Base-by-base conservation (phyloP, 2,888 invertebrate species). In the Ceratothoa steindachneri region DNA sequence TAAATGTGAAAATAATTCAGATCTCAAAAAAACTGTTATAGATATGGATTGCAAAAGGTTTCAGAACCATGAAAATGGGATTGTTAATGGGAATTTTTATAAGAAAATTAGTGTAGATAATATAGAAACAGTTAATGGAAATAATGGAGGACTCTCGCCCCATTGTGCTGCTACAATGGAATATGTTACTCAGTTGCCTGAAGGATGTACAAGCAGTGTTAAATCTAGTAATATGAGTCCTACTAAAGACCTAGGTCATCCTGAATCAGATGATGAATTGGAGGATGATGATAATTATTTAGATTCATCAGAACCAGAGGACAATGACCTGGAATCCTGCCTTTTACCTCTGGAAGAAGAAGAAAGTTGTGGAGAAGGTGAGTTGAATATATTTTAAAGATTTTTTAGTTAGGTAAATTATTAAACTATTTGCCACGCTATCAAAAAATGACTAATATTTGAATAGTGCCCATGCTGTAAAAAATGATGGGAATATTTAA, bases 361-460 rank as follows among this genome's bases (percentile, higher is more conserved):
- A 15, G 79, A 79, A 72, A 76, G 79, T 28, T 79, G 79, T 74
- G 79, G 79, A 28, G 79, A 79, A 70, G 79, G 79, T 79, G n/a
- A 72, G 74, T 9, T n/a, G n/a, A n/a, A n/a, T n/a, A n/a, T n/a
- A n/a, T n/a, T n/a, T n/a, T n/a, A n/a, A n/a, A n/a, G n/a, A n/a
- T n/a, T n/a, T n/a, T n/a, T n/a, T n/a, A n/a, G n/a, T n/a, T n/a
- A n/a, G n/a, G n/a, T n/a, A n/a, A n/a, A n/a, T n/a, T n/a, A n/a
- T n/a, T n/a, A 12, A 51, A 12, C 51, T 51, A 51, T 51, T 51
- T n/a, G n/a, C n/a, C n/a, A n/a, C n/a, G n/a, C n/a, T n/a, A n/a
- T n/a, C n/a, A n/a, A n/a, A n/a, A n/a, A n/a, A n/a, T n/a, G n/a
- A n/a, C n/a, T n/a, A n/a, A n/a, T n/a, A n/a, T n/a, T n/a, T n/a